Conservation (phyloP, 1,140 invertebrate species). For the Asobara japonica region DNA sequence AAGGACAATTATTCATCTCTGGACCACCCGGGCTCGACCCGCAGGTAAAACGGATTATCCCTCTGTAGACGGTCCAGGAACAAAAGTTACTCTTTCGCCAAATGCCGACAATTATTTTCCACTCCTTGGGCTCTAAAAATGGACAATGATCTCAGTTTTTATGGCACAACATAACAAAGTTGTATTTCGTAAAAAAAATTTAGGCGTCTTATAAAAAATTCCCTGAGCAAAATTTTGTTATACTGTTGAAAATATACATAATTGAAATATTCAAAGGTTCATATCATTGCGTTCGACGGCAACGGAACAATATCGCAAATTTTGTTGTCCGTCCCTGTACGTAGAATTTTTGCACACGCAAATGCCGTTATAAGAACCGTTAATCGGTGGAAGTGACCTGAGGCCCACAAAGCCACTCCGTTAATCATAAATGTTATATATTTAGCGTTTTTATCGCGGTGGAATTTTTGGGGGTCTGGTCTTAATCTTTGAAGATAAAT, state of each 20-base stretch:
- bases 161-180: no score
- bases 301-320: background rate
- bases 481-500: background rate
- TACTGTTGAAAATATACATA: conserved; percentile 24
- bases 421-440: background rate
- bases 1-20: background rate
- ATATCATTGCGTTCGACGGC: background rate
- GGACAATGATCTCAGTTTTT: no score
- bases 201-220: no score
- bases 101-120: conserved; percentile 3
- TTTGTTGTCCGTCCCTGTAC: background rate
- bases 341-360: conserved; percentile 21
- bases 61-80: background rate
- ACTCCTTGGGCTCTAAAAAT: conserved; percentile 36
- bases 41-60: background rate
- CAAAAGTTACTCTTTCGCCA: background rate
- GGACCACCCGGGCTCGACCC: background rate
- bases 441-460: background rate
- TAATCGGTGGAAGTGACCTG: conserved; percentile 37
- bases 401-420: background rate
- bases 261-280: background rate
- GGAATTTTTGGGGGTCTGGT: background rate
- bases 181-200: no score
- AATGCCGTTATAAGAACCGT: conserved; percentile 50
- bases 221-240: no score